Evolutionary conservation across 2,888 invertebrate species (phyloP).

Genomic region (Cheilosia soror): DNA sequence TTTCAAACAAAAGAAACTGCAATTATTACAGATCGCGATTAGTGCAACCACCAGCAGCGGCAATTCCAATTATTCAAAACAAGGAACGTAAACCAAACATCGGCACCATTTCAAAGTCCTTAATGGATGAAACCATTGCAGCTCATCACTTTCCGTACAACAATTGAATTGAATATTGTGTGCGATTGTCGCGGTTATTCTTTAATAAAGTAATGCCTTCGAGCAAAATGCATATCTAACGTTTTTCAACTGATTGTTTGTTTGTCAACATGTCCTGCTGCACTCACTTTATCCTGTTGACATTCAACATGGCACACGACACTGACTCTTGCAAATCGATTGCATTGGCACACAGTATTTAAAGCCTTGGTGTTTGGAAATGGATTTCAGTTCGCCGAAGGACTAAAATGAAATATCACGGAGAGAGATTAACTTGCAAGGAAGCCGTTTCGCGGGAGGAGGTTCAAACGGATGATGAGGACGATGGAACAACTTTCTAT

Average conservation of each 20-base stretch:
- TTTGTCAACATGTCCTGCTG: slow-evolving; percentile 55
- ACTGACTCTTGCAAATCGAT: slow-evolving; percentile 35
- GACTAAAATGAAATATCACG: slow-evolving; percentile 34
- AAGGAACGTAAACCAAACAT: slow-evolving; percentile 16
- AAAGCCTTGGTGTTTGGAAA: not conserved
- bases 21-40: slow-evolving; percentile 70
- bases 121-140: slow-evolving; percentile 12
- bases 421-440: not conserved
- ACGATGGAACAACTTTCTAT: slow-evolving; percentile 25
- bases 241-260: slow-evolving; percentile 59
- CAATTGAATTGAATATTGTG: slow-evolving; percentile 30
- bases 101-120: slow-evolving; percentile 39
- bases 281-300: slow-evolving; percentile 21
- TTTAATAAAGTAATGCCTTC: slow-evolving; percentile 66
- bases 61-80: slow-evolving; percentile 40
- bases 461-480: not conserved
- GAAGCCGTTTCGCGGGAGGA: not conserved
- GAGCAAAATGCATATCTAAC: slow-evolving; percentile 55
- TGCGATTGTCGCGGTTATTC: slow-evolving; percentile 38
- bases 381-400: slow-evolving; percentile 16
- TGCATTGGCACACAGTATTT: slow-evolving; percentile 39
- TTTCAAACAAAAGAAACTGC: slow-evolving; percentile 52
- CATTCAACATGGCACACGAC: slow-evolving; percentile 6
- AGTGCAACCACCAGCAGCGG: slow-evolving; percentile 26
- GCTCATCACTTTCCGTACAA: slow-evolving; percentile 29